Base-by-base conservation (phyloP, 1,140 invertebrate genomes). In the Paraescarpia echinospica region DNA sequence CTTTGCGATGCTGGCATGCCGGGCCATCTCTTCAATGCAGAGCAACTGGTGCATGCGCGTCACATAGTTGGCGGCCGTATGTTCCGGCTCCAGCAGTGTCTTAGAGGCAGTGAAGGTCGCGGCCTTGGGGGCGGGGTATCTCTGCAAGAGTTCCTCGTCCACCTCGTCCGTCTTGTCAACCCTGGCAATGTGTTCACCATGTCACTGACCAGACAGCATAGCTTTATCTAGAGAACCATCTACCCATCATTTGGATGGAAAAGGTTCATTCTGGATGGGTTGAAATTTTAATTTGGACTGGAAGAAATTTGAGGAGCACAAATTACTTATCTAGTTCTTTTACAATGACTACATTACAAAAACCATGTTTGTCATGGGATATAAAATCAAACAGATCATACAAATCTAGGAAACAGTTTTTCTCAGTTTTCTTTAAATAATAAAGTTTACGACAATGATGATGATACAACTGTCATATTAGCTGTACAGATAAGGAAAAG, bases 111-210 rank as follows among this genome's bases (percentile, higher is more conserved):
- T 95, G 35, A 95, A 93, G n/a, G 94, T 94, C 12, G 94, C 92
- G 6, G 94, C 94, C 0, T 92, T 77, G 8, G 95, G 95, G 51
- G 94, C 94, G 92, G 95, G 92, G 51, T 92, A 93, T 91, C 48
- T n/a, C 35, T 8, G 34, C 90, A 93, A 51, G 4, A 93, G n/a
- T 77, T 33, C 33, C 41, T 92, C 88, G 18, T 92, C 92, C 2
- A 97, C 96, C 88, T 96, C 96, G 92, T 97, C 97, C 92, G 92
- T 93, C 35, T 93, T 94, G n/a, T 95, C 93, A 34, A 95, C 94
- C 93, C 95, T 94, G 90, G 96, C 96, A 9, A 96, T 95, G 27
- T 2, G 4, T 12, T 77, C 59, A 77, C 14, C 4, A 77, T 12
- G 9, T 31, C 59, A 77, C 8, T 27, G 22, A 77, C 27, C 22